Evolutionary conservation across 2,113 vertebrate species (phyloP).

Genomic region (Bubo scandiacus): DNA sequence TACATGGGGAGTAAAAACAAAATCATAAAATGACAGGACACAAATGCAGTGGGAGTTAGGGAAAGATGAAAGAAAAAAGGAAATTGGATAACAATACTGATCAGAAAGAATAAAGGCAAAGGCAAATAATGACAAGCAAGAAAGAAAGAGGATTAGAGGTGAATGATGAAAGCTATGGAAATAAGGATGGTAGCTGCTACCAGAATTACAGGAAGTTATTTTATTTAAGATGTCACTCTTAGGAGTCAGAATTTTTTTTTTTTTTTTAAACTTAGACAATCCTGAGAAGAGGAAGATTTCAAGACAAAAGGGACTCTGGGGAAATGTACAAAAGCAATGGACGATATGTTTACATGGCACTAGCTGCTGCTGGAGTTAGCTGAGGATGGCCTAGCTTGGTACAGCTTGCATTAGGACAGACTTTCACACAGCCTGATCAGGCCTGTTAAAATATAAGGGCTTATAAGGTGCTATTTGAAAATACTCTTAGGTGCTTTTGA

Average conservation of each 20-base stretch:
- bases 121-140: conserved; percentile 58
- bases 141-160: conserved; percentile 44
- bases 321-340: not conserved
- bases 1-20: conserved; percentile 35
- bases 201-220: conserved; percentile 6
- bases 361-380: not conserved
- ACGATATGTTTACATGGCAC: not conserved
- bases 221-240: conserved; percentile 13
- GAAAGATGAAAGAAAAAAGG: conserved; percentile 62
- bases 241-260: not conserved
- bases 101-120: conserved; percentile 58
- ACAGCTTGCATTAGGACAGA: not conserved
- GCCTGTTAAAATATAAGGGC: not conserved
- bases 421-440: not conserved
- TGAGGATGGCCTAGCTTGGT: not conserved
- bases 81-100: conserved; percentile 66
- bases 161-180: conserved; percentile 69
- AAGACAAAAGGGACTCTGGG: not conserved
- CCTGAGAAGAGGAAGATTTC: not conserved
- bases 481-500: not conserved
- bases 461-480: not conserved
- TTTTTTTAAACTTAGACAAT: not conserved
- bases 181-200: conserved; percentile 31
- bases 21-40: conserved; percentile 43
- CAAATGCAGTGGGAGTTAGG: conserved; percentile 17